A percentile compares a stretch with the other conserved stretches of the same genome.
phyloP scores from a whole-genome alignment of 1,140 invertebrate species.

The Trachymyrmex septentrionalis region DNA sequence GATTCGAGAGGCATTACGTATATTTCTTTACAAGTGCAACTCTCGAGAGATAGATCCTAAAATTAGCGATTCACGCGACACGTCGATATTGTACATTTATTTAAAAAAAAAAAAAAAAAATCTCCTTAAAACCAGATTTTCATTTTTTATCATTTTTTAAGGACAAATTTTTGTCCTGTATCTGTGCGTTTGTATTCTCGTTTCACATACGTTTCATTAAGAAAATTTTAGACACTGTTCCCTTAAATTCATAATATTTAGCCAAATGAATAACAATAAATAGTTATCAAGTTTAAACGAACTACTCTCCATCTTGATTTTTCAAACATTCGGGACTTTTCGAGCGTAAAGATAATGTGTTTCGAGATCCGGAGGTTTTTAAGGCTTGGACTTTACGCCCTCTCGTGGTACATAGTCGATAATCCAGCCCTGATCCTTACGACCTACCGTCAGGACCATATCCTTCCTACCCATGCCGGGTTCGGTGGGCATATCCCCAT shows the following conservation, averaged over 20 bases:
- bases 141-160: background rate
- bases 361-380: constrained; percentile 21
- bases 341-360: constrained; percentile 14
- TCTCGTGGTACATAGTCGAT: constrained; percentile 45
- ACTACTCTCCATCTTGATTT: background rate
- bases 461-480: constrained; percentile 66
- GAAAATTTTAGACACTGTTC: background rate
- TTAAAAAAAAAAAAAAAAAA: too few relatives aligned
- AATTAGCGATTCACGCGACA: background rate
- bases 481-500: constrained; percentile 67
- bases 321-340: background rate
- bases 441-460: constrained; percentile 51
- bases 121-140: background rate
- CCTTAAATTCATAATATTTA: background rate
- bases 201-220: background rate
- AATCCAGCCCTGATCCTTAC: constrained; percentile 66
- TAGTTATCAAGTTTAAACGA: background rate
- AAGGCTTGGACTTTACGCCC: constrained; percentile 22
- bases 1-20: constrained; percentile 15
- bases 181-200: background rate
- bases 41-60: background rate
- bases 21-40: background rate
- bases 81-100: background rate
- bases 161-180: background rate
- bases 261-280: background rate